phyloP scores from a whole-genome alignment of 2,888 invertebrate genomes.

The Achlya flavicornis region DNA sequence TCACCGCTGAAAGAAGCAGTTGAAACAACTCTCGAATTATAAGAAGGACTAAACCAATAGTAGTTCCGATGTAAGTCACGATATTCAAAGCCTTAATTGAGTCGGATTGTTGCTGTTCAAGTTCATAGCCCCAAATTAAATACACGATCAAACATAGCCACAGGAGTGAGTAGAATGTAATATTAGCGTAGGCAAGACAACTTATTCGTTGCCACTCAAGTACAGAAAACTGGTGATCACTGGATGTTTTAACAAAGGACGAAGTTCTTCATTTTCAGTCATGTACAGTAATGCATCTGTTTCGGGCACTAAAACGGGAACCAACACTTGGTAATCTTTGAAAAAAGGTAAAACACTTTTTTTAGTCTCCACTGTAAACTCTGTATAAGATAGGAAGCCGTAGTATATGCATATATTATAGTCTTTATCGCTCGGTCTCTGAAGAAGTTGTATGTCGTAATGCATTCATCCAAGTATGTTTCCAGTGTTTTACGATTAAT shows the following conservation, averaged over 20 bases:
- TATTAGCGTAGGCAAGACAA: constrained; percentile 88
- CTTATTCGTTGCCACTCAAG: constrained; percentile 89
- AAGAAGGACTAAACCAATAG: too few relatives aligned
- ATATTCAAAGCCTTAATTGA: too few relatives aligned
- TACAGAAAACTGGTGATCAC: constrained; percentile 91
- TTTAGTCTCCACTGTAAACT: constrained; percentile 74
- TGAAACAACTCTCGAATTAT: too few relatives aligned
- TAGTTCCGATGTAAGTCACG: too few relatives aligned
- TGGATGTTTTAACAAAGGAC: constrained; percentile 89
- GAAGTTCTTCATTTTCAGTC: constrained; percentile 86
- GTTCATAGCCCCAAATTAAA: constrained; percentile 88
- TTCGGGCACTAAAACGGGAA: constrained; percentile 81
- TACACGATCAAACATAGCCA: constrained; percentile 87
- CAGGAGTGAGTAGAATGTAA: constrained; percentile 88
- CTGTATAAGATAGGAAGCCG: constrained; percentile 86
- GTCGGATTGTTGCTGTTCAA: too few relatives aligned
- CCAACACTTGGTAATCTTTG: constrained; percentile 72
- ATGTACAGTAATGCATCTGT: too few relatives aligned
- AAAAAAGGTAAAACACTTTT: constrained; percentile 72
- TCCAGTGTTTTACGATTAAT: constrained; percentile 88
- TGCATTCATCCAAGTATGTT: constrained; percentile 89
- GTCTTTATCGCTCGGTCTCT: constrained; percentile 85
- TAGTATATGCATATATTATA: constrained; percentile 90
- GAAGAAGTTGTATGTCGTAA: constrained; percentile 85
- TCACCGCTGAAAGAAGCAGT: too few relatives aligned